Conservation (phyloP, 2,888 invertebrate species). For the Parnassius orleans region DNA sequence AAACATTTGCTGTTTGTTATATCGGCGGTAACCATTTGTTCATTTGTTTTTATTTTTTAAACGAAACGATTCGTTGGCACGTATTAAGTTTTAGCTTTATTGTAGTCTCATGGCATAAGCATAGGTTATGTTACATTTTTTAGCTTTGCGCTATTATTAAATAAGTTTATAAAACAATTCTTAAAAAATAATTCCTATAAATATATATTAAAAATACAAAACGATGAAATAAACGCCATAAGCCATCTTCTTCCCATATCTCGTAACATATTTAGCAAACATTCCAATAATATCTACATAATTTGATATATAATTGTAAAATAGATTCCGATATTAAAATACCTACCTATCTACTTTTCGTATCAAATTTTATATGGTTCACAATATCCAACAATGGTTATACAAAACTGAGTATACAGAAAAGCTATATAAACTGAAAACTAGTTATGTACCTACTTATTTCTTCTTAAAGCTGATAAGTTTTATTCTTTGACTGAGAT, state of each 20-base stretch:
- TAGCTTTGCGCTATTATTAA: conserved; percentile 12
- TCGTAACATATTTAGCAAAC: conserved; percentile 25
- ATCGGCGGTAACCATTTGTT: no score
- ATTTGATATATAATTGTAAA: conserved; percentile 61
- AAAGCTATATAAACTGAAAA: conserved; percentile 51
- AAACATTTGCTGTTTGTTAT: no score
- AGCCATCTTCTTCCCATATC: conserved; percentile 17
- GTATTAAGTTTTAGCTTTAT: not conserved
- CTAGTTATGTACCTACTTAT: conserved; percentile 37
- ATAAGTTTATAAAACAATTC: conserved; percentile 18
- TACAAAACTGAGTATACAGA: conserved; percentile 52
- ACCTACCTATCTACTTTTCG: conserved; percentile 78
- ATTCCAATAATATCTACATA: conserved; percentile 41
- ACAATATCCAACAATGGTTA: conserved; percentile 48
- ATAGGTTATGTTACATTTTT: conserved; percentile 5
- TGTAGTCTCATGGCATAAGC: not conserved
- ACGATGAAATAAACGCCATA: conserved; percentile 22
- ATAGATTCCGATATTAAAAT: conserved; percentile 76
- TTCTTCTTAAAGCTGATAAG: not conserved
- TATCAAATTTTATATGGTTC: conserved; percentile 71
- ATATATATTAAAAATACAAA: conserved; percentile 22
- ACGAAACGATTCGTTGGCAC: not conserved
- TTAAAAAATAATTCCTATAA: conserved; percentile 20
- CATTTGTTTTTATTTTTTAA: no score
- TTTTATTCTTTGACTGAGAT: not conserved